A percentile compares a stretch with the other conserved stretches of the same genome.
phyloP scores from a whole-genome alignment of 2,888 invertebrate genomes.

The Calephelis perditalis region DNA sequence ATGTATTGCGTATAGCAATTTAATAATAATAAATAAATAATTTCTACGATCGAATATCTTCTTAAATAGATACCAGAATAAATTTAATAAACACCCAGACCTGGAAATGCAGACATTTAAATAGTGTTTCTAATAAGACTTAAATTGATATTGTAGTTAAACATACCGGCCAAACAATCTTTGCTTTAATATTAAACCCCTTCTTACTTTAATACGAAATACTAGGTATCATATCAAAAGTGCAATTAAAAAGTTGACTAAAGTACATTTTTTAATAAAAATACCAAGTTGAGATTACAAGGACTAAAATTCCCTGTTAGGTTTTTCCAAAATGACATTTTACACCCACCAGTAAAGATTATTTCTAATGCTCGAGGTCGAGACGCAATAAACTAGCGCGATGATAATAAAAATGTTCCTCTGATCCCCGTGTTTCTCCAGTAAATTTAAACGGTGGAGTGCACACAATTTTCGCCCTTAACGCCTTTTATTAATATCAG shows the following conservation, averaged over 20 bases:
- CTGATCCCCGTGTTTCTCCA: constrained; percentile 61
- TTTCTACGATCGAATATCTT: no score
- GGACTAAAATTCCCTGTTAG: constrained; percentile 3
- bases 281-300: constrained; percentile 2
- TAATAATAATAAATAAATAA: no score
- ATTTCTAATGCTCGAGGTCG: constrained; percentile 60
- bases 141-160: no score
- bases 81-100: no score
- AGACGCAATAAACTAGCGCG: constrained; percentile 68
- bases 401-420: constrained; percentile 72
- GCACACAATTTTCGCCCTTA: constrained; percentile 60
- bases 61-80: no score
- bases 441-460: constrained; percentile 52
- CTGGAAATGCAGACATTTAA: no score
- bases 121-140: no score
- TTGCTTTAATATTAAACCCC: no score
- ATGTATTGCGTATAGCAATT: no score
- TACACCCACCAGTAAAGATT: constrained; percentile 22
- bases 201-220: no score
- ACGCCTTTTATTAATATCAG: constrained; percentile 65
- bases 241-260: background rate
- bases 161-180: no score
- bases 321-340: constrained; percentile 15
- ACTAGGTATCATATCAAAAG: background rate
- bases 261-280: background rate